Evolutionary conservation across 2,888 invertebrate species (phyloP).

Genomic region (Eilema depressum): DNA sequence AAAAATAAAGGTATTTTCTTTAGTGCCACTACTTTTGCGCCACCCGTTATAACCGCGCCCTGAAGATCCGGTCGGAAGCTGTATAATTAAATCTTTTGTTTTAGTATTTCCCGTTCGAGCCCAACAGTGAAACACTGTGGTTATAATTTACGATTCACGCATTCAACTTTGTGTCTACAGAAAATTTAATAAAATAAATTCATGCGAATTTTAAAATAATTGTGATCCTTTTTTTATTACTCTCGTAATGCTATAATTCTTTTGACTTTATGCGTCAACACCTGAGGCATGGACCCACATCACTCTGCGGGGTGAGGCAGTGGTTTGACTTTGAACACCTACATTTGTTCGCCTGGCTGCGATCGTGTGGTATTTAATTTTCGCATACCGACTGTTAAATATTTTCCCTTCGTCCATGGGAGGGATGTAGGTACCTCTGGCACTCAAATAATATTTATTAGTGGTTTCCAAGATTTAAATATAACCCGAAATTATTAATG

Average conservation of each 20-base stretch:
- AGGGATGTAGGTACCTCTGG: neutral
- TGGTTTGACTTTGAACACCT: neutral
- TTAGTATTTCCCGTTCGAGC: slow-evolving; percentile 4
- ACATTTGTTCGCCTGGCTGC: neutral
- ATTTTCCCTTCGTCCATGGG: neutral
- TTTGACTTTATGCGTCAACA: neutral
- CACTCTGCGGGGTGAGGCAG: neutral
- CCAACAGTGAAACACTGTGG: slow-evolving; percentile 3
- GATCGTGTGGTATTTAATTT: slow-evolving; percentile 1
- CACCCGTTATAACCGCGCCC: neutral
- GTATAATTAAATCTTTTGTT: slow-evolving; percentile 20
- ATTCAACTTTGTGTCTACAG: slow-evolving; percentile 8
- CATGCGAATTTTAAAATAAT: neutral
- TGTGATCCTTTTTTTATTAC: neutral
- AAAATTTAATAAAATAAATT: slow-evolving; percentile 16
- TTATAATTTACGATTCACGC: slow-evolving; percentile 10
- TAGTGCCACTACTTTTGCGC: too few species aligned
- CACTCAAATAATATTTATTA: neutral
- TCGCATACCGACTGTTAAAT: slow-evolving; percentile 1
- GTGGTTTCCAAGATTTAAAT: neutral
- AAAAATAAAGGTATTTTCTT: too few species aligned
- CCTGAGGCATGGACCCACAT: neutral
- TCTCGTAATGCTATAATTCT: neutral
- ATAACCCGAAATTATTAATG: neutral
- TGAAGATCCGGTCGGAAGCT: neutral